A percentile compares a stretch with the other conserved stretches of the same genome.
phyloP scores from a whole-genome alignment of 2,113 vertebrate species.

The Meleagris gallopavo region DNA sequence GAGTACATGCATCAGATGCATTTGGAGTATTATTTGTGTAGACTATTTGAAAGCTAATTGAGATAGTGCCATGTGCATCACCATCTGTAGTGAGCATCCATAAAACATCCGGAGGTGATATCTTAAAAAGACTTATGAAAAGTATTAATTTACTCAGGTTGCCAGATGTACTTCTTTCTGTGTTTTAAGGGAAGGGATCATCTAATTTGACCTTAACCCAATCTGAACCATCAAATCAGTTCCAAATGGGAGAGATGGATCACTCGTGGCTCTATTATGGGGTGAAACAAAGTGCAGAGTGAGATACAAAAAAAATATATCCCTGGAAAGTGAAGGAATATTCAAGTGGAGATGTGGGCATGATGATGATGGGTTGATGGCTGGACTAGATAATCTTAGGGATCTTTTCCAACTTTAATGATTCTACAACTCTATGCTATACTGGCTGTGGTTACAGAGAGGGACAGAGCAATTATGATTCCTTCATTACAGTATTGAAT shows the following conservation, averaged over 20 bases:
- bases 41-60: slow-evolving; percentile 36
- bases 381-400: not conserved
- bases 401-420: too few species aligned
- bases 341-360: too few species aligned
- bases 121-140: slow-evolving; percentile 47
- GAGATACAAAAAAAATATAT: not conserved
- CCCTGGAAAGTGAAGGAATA: too few species aligned
- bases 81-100: slow-evolving; percentile 33
- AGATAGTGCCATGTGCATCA: slow-evolving; percentile 10
- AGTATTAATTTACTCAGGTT: slow-evolving; percentile 17
- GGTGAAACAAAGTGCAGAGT: not conserved
- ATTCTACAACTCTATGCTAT: not conserved
- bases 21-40: slow-evolving; percentile 28
- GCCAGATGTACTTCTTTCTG: not conserved
- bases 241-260: not conserved
- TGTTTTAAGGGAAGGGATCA: slow-evolving; percentile 1
- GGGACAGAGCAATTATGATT: not conserved
- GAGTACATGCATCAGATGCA: slow-evolving; percentile 4
- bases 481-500: not conserved
- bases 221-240: not conserved
- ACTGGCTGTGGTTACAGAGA: not conserved
- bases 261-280: not conserved
- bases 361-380: too few species aligned
- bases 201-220: slow-evolving; percentile 19
- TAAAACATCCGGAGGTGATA: slow-evolving; percentile 45